Evolutionary conservation across 1,140 invertebrate genomes (phyloP).

Genomic region (Tribolium castaneum): DNA sequence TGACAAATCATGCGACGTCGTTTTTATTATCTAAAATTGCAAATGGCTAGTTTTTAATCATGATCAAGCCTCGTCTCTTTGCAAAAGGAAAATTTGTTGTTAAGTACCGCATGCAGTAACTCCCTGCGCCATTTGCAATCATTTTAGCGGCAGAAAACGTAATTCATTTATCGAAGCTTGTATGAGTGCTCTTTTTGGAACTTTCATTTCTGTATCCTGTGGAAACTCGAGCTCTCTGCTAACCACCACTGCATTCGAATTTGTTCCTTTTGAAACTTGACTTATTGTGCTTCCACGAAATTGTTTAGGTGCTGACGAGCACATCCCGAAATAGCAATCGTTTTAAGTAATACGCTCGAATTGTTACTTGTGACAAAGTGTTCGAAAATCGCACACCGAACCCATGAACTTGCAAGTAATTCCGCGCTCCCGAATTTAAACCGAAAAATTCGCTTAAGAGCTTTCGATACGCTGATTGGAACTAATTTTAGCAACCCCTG

Average conservation of each 20-base stretch:
- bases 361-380: conserved; percentile 11
- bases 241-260: conserved; percentile 1
- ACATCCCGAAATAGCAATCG: conserved; percentile 42
- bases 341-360: conserved; percentile 38
- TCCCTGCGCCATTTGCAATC: neutral
- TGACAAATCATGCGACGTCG: too few species aligned
- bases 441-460: conserved; percentile 1
- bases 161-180: conserved; percentile 1
- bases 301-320: conserved; percentile 44
- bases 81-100: neutral
- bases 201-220: neutral
- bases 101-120: neutral
- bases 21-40: too few species aligned
- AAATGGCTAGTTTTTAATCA: neutral
- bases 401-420: conserved; percentile 8
- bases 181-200: conserved; percentile 9
- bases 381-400: neutral
- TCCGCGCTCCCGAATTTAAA: neutral
- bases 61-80: neutral
- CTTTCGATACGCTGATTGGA: conserved; percentile 12
- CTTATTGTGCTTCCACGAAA: conserved; percentile 42
- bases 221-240: neutral
- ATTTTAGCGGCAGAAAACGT: neutral
- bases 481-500: conserved; percentile 26
- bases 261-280: conserved; percentile 30